Percentiles rank a stretch among this genome's conserved stretches.
Conservation (phyloP, 2,113 vertebrate species). For the Climacteris rufus region DNA sequence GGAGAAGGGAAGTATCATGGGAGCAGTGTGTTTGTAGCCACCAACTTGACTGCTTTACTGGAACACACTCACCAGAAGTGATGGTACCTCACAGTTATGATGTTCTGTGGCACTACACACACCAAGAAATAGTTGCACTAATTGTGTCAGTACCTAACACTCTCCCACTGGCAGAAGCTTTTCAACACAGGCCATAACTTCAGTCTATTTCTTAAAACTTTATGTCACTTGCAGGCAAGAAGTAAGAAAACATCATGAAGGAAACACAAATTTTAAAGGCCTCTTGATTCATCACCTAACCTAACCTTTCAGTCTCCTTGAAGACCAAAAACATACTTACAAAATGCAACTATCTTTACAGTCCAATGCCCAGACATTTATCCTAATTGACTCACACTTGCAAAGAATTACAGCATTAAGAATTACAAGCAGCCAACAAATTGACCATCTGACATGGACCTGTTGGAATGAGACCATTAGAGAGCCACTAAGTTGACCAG, state of each 20-base stretch:
- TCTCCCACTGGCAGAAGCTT: background rate
- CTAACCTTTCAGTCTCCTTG: accelerated
- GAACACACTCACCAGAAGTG: background rate
- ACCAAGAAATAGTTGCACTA: background rate
- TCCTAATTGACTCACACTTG: background rate
- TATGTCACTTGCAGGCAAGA: background rate
- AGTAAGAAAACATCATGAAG: background rate
- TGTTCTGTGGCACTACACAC: background rate
- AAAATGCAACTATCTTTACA: background rate
- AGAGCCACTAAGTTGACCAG: accelerated
- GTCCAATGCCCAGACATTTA: background rate
- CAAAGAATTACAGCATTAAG: background rate
- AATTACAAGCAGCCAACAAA: background rate
- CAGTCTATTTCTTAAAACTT: background rate
- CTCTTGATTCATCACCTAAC: background rate
- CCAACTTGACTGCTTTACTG: background rate
- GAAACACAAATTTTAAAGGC: background rate
- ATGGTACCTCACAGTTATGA: background rate
- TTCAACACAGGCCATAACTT: background rate
- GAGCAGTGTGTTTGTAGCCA: background rate
- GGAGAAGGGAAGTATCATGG: background rate
- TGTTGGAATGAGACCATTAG: background rate
- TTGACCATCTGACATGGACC: background rate
- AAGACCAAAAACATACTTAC: background rate
- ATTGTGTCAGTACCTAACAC: background rate